Evolutionary conservation across 2,888 invertebrate genomes (phyloP).

Genomic region (Linhomoeus sp.): DNA sequence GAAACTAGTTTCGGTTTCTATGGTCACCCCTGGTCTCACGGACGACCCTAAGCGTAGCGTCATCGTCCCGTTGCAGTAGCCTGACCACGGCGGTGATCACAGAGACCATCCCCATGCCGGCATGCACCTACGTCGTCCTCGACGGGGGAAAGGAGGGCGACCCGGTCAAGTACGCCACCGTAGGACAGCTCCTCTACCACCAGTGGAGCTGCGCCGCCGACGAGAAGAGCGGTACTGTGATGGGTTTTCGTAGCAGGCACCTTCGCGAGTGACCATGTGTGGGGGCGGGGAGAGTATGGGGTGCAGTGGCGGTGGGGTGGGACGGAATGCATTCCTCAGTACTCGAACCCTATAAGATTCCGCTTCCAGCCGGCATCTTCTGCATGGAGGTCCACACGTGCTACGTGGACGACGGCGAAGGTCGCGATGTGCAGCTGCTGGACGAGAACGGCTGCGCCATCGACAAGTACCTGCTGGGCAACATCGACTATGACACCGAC

Average conservation of each 20-base stretch:
- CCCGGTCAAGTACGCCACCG: constrained; percentile 16
- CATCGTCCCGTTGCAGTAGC: no score
- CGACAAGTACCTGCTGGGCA: constrained; percentile 18
- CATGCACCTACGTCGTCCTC: constrained; percentile 12
- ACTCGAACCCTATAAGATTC: no score
- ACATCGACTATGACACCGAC: constrained; percentile 14
- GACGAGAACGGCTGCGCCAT: constrained; percentile 23
- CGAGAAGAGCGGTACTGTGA: no score
- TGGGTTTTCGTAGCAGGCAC: no score
- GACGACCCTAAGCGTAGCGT: no score
- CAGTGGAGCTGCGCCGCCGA: constrained; percentile 16
- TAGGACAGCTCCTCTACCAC: constrained; percentile 18
- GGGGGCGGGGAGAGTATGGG: no score
- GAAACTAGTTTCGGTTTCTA: no score
- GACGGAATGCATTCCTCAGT: no score
- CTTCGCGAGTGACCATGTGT: no score
- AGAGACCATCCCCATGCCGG: constrained; percentile 14
- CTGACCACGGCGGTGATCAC: constrained; percentile 8
- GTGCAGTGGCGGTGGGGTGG: no score
- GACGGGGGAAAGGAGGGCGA: constrained; percentile 10
- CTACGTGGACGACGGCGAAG: constrained; percentile 17
- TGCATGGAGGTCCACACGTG: constrained; percentile 21
- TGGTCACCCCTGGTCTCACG: no score
- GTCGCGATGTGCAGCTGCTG: constrained; percentile 16
- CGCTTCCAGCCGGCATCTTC: constrained; percentile 12